phyloP scores from a whole-genome alignment of 2,797 vertebrate species.

The Spinibarbus caldwelli region DNA sequence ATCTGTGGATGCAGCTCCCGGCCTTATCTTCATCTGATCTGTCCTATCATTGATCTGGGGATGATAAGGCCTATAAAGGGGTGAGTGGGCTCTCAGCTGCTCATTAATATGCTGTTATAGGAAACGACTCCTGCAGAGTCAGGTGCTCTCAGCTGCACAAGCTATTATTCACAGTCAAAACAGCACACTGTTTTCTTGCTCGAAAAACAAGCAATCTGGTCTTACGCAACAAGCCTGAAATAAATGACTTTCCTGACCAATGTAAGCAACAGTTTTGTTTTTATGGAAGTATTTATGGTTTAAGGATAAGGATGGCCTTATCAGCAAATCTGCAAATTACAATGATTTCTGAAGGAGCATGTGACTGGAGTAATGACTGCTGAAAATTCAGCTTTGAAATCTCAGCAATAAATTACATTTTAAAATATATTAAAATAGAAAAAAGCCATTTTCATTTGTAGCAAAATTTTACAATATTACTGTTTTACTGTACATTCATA shows the following conservation, averaged over 20 bases:
- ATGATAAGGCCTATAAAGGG: conserved; percentile 29
- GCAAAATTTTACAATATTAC: background rate
- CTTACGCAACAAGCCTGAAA: background rate
- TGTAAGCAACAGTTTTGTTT: background rate
- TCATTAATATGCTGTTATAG: conserved; percentile 50
- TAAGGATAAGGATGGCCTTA: background rate
- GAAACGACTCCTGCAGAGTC: conserved; percentile 49
- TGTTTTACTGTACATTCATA: background rate
- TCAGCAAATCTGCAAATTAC: background rate
- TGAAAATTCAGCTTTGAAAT: background rate
- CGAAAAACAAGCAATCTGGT: background rate
- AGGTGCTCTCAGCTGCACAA: conserved; percentile 52
- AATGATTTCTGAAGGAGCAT: background rate
- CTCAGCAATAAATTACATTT: background rate
- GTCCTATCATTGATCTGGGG: conserved; percentile 36
- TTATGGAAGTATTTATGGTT: background rate
- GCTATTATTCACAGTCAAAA: conserved; percentile 54
- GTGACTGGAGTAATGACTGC: background rate
- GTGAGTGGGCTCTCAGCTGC: conserved; percentile 32
- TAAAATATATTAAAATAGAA: background rate
- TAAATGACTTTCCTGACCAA: background rate
- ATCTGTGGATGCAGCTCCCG: background rate
- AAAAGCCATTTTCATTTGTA: background rate
- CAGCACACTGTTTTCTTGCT: conserved; percentile 44
- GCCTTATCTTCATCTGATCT: background rate